Conservation (phyloP, 2,113 vertebrate species). For the Aix galericulata region DNA sequence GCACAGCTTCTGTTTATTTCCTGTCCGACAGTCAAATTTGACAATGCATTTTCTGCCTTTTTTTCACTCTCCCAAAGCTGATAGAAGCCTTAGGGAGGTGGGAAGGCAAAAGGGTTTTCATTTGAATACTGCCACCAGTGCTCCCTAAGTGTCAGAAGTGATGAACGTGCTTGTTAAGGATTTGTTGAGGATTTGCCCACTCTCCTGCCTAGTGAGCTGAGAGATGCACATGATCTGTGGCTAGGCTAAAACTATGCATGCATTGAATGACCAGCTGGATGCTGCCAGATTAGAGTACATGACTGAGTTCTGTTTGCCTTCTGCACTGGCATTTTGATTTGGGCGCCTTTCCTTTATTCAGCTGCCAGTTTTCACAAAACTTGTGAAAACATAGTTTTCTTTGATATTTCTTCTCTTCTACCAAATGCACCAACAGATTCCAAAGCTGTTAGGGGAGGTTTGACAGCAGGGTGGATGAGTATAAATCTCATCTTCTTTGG, state of each 20-base stretch:
- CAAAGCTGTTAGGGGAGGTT: background rate
- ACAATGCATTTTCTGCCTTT: background rate
- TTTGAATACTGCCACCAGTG: background rate
- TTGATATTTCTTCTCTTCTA: background rate
- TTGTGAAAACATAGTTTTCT: background rate
- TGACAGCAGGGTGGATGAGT: background rate
- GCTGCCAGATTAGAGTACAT: background rate
- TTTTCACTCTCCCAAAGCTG: background rate
- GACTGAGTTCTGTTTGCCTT: slow-evolving; percentile 7
- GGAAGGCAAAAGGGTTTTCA: background rate
- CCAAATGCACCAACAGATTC: background rate
- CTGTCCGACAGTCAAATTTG: background rate
- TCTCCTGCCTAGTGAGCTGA: background rate
- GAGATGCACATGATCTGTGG: too few relatives aligned
- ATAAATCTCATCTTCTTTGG: background rate
- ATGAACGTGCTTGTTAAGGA: background rate
- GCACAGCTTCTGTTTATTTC: background rate
- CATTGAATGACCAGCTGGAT: background rate
- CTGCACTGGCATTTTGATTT: background rate
- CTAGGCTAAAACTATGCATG: background rate
- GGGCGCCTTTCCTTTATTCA: slow-evolving; percentile 1
- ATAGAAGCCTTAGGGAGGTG: background rate
- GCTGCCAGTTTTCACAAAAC: slow-evolving; percentile 8
- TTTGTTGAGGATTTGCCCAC: background rate
- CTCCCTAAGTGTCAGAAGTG: rapidly evolving